Percentiles rank a stretch among this genome's conserved stretches.
Evolutionary conservation across 2,113 vertebrate species (phyloP).

Genomic region (Phylloscopus whistleri): DNA sequence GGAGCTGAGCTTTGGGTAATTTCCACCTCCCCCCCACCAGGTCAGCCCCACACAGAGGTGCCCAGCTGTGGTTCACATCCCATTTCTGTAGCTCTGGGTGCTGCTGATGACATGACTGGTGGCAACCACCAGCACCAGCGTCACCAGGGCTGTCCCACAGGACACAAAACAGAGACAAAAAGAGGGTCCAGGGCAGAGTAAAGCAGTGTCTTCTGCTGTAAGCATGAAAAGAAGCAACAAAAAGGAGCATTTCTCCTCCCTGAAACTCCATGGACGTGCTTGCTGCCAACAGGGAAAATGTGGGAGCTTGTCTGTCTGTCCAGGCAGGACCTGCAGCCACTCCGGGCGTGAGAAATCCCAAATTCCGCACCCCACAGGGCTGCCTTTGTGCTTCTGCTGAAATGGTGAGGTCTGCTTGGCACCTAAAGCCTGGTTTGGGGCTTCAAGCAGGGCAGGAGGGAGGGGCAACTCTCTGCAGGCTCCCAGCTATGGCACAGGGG

Average conservation of each 20-base stretch:
- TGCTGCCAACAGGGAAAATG: neutral
- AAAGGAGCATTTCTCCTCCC: neutral
- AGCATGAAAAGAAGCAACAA: neutral
- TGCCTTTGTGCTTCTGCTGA: neutral
- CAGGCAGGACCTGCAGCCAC: neutral
- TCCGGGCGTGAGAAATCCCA: neutral
- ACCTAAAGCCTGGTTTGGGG: neutral
- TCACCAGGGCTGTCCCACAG: neutral
- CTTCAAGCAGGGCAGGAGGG: neutral
- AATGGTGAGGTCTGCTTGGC: neutral
- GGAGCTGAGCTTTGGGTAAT: neutral
- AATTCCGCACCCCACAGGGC: neutral
- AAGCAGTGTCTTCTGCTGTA: neutral
- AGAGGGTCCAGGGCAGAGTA: neutral
- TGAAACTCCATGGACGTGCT: neutral
- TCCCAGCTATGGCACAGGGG: neutral
- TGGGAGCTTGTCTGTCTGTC: neutral
- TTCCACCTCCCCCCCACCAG: neutral
- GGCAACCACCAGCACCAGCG: neutral
- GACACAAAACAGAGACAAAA: neutral
- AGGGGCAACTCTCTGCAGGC: neutral
- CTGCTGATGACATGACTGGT: neutral
- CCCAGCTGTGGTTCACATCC: neutral
- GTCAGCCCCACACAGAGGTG: neutral
- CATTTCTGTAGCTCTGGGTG: neutral